These are phyloP conservation scores for Pyrrhosoma nymphula DNA, from an alignment of 2,888 invertebrate genomes.

Conservation along the genomic window DNA sequence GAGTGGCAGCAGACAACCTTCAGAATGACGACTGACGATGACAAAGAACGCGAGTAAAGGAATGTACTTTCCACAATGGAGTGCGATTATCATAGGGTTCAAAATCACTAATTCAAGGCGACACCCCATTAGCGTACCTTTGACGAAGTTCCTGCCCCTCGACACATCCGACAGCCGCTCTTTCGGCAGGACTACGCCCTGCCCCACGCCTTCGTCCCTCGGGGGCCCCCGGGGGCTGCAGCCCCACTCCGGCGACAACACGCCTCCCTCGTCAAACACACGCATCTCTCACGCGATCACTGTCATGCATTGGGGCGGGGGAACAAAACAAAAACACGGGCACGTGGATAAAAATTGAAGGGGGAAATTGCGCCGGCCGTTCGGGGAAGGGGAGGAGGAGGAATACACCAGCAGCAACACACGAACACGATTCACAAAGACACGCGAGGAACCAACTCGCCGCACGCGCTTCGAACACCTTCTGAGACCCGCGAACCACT, in stretches of 20 bases:
- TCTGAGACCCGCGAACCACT: not conserved
- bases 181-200: not conserved
- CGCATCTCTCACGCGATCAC: not conserved
- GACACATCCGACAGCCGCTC: not conserved
- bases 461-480: not conserved
- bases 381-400: not conserved
- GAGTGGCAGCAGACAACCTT: too few relatives aligned
- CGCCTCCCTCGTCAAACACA: not conserved
- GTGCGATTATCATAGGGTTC: too few relatives aligned
- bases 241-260: not conserved
- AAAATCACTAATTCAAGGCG: too few relatives aligned
- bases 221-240: not conserved
- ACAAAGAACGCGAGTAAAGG: too few relatives aligned
- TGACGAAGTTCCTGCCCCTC: not conserved
- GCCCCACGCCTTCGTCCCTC: not conserved
- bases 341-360: not conserved
- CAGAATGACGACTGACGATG: too few relatives aligned
- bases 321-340: not conserved
- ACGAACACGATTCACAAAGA: not conserved
- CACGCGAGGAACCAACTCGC: not conserved
- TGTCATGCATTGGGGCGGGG: not conserved
- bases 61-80: too few relatives aligned
- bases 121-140: not conserved
- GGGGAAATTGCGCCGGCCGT: not conserved
- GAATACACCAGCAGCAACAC: not conserved